Conservation (phyloP, 2,797 vertebrate genomes). For the Acrossocheilus wenchowensis region DNA sequence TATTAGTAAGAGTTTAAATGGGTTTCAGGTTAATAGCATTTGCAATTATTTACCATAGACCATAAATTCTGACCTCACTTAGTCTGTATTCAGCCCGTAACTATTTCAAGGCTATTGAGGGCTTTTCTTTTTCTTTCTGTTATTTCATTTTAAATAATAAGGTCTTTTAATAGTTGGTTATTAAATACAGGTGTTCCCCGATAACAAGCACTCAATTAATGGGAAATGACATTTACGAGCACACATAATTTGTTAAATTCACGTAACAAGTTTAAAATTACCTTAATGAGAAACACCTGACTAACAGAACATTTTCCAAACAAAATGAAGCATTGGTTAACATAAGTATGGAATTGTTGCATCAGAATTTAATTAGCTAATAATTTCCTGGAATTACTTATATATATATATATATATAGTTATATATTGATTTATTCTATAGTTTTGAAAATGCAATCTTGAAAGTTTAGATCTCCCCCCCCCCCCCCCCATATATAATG, state of each 20-base stretch:
- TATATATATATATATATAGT: not conserved
- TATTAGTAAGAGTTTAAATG: not conserved
- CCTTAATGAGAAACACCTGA: conserved; percentile 40
- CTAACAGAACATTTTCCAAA: conserved; percentile 4
- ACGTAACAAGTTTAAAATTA: conserved; percentile 17
- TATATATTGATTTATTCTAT: too few relatives aligned
- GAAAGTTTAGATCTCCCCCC: too few relatives aligned
- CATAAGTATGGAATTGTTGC: not conserved
- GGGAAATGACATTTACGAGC: conserved; percentile 32
- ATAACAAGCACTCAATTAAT: conserved; percentile 30
- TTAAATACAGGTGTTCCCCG: conserved; percentile 15
- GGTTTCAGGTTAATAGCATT: conserved; percentile 1
- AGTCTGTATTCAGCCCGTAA: not conserved
- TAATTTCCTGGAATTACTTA: not conserved
- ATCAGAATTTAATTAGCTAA: not conserved
- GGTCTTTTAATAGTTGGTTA: not conserved
- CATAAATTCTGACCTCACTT: not conserved
- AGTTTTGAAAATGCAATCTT: too few relatives aligned
- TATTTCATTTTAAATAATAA: conserved; percentile 6
- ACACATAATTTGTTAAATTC: conserved; percentile 21
- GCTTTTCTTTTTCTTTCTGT: not conserved
- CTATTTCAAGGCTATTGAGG: not conserved
- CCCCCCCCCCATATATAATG: too few relatives aligned
- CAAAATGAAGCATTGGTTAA: not conserved
- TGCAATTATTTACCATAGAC: not conserved